Conservation (phyloP, 2,888 invertebrate species). For the Camptogramma bilineatum region DNA sequence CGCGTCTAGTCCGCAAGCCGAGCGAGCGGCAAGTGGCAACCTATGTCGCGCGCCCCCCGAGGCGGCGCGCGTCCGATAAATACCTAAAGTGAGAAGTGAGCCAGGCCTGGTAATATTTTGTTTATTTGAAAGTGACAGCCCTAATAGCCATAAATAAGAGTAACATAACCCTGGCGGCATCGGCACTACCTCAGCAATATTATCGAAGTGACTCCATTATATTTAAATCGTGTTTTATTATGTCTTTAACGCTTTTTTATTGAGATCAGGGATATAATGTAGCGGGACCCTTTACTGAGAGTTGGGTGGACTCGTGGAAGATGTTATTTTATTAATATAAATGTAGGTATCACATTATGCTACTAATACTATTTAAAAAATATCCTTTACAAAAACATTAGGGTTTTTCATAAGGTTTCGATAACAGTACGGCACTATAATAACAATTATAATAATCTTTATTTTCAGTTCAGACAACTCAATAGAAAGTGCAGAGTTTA, state of each 20-base stretch:
- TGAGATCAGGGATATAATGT: constrained; percentile 17
- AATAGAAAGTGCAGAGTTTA: too few species aligned
- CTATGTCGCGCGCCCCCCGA: too few species aligned
- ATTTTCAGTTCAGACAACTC: too few species aligned
- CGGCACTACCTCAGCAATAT: constrained; percentile 4
- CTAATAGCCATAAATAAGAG: constrained; percentile 24
- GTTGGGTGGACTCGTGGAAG: neutral
- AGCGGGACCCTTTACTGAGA: neutral
- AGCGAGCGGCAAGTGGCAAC: too few species aligned
- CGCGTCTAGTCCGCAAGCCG: too few species aligned
- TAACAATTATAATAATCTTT: too few species aligned
- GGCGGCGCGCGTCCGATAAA: too few species aligned
- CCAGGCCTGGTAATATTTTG: too few species aligned
- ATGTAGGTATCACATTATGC: neutral
- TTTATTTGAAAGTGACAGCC: constrained; percentile 7
- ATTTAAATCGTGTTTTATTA: constrained; percentile 38
- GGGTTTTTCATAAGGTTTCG: too few species aligned
- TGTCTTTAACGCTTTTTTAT: constrained; percentile 31
- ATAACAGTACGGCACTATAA: too few species aligned
- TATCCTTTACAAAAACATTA: too few species aligned
- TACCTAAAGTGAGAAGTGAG: too few species aligned
- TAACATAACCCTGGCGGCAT: constrained; percentile 22
- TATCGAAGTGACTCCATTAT: constrained; percentile 36
- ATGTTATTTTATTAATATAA: neutral
- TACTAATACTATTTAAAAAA: neutral